Evolutionary conservation across 2,797 vertebrate genomes (phyloP), one percentile per base, ranked within the genome.

Genomic region (Trachurus trachurus): DNA sequence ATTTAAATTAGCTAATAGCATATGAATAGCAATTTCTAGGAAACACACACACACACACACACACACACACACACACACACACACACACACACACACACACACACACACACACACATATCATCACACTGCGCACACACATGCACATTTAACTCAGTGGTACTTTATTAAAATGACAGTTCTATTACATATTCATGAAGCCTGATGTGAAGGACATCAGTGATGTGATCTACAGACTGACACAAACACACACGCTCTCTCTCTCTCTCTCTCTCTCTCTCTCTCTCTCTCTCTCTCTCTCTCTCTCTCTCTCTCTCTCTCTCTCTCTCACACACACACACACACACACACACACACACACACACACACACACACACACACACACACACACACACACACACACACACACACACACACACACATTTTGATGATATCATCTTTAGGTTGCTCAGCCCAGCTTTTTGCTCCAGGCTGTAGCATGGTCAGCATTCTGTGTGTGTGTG

Each of bases 171-270:
- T 83, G 71, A 81, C 86, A 88, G n/a, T 31, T 56, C 3, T 34
- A 29, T 86, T 85, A 71, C 66, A 91, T 93, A 93, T 92, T 91
- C 80, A 93, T 91, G 88, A 91, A 50, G 52, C 40, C 62, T 60
- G 74, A 83, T 77, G 85, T 63, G 76, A 81, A 81, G 78, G 80
- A 85, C 87, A 85, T 90, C 79, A 85, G 74, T 56, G 57, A 40
- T 5, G 59, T 71, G 69, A 89, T 85, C 80, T 76, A 53, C 39
- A 47, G 40, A 67, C 68, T 44, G 16, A 37, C 70, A 42, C 50
- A 49, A 63, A 56, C 59, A 47, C 67, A 70, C 66, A 71, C 44
- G 45, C 70, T 34, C 31, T 34, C 31, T 34, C 31, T 34, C 31
- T 34, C 31, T 34, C 31, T 31, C 29, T 31, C 5, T n/a, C n/a